phyloP scores from a whole-genome alignment of 2,797 vertebrate species.

The Enteromius afrohamiltoni region DNA sequence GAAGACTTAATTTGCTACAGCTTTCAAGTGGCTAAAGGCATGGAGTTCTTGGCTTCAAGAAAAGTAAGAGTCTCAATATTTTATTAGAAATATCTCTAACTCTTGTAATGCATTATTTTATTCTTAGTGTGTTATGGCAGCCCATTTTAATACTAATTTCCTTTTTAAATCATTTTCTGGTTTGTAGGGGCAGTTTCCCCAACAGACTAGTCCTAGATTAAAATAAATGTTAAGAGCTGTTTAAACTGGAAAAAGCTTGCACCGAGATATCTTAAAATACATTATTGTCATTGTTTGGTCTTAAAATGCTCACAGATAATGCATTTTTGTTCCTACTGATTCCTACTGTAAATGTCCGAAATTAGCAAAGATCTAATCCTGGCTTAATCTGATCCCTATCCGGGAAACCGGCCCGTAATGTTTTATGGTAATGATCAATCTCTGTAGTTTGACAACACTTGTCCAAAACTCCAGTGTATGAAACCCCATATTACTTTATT shows the following conservation, averaged over 20 bases:
- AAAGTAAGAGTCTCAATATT: conserved; percentile 78
- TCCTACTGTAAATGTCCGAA: too few species aligned
- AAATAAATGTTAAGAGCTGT: too few species aligned
- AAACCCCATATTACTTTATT: conserved; percentile 20
- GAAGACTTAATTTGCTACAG: conserved; percentile 95
- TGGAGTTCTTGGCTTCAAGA: conserved; percentile 94
- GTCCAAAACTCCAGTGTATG: conserved; percentile 14
- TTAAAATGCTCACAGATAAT: too few species aligned
- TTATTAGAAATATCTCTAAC: neutral
- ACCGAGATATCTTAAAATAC: too few species aligned
- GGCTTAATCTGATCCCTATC: too few species aligned
- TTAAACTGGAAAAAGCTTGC: too few species aligned
- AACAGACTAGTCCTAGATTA: too few species aligned
- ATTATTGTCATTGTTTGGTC: too few species aligned
- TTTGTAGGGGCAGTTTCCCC: neutral
- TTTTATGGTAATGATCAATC: neutral
- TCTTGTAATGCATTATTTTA: neutral
- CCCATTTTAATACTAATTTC: conserved; percentile 11
- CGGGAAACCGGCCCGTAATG: too few species aligned
- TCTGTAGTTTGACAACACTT: conserved; percentile 6
- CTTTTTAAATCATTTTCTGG: conserved; percentile 20
- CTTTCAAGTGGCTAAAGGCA: conserved; percentile 95
- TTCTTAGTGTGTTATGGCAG: conserved; percentile 18
- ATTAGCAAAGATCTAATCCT: too few species aligned
- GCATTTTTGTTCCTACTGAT: too few species aligned